A percentile compares a stretch with the other conserved stretches of the same genome.
Conservation (phyloP, 2,888 invertebrate species). For the Hemaris fuciformis region DNA sequence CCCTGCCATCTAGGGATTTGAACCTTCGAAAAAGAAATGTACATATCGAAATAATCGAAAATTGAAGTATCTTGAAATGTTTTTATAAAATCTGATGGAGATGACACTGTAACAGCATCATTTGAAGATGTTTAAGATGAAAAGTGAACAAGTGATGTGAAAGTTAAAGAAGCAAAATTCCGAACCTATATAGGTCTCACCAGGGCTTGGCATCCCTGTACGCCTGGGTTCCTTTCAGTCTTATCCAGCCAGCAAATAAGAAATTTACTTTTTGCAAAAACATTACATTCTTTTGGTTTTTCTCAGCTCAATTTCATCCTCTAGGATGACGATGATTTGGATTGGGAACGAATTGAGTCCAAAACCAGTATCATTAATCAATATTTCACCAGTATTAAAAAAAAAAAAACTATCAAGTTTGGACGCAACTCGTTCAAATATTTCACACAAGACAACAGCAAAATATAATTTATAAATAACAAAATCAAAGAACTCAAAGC, state of each 20-base stretch:
- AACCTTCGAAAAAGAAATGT: conserved; percentile 36
- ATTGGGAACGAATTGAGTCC: conserved; percentile 45
- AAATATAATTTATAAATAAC: conserved; percentile 38
- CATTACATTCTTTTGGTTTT: conserved; percentile 62
- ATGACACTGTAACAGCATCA: conserved; percentile 17
- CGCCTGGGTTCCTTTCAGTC: conserved; percentile 80
- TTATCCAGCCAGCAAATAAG: conserved; percentile 80
- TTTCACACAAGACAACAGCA: conserved; percentile 44
- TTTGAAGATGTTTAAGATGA: conserved; percentile 39
- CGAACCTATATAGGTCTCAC: conserved; percentile 82
- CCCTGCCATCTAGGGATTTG: conserved; percentile 77
- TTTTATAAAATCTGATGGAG: conserved; percentile 30
- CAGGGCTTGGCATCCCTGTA: conserved; percentile 82
- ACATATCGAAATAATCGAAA: conserved; percentile 30
- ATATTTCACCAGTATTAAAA: background rate
- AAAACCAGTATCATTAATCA: background rate
- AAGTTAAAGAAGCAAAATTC: conserved; percentile 75
- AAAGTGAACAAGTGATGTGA: conserved; percentile 42
- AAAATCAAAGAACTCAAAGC: conserved; percentile 38
- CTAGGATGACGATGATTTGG: conserved; percentile 43
- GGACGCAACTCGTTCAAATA: background rate
- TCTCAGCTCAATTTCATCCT: conserved; percentile 43
- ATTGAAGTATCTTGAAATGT: conserved; percentile 25
- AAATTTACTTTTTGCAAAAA: conserved; percentile 79
- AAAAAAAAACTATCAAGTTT: background rate